Percentiles rank a stretch among this genome's conserved stretches.
These are phyloP conservation scores for Diloba caeruleocephala DNA, from an alignment of 2,888 invertebrate species.

Conservation along the genomic window DNA sequence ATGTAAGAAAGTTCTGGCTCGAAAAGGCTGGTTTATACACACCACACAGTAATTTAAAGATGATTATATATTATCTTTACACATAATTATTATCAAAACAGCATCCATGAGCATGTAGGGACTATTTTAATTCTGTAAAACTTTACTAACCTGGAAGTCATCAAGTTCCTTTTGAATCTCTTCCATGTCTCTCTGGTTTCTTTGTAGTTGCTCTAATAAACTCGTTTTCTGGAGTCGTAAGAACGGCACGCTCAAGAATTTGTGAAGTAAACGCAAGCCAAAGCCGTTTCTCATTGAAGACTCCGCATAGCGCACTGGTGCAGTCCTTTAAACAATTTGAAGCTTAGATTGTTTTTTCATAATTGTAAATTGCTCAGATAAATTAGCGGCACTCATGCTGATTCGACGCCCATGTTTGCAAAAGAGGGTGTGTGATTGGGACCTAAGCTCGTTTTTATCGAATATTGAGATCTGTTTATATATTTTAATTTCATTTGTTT, in stretches of 20 bases:
- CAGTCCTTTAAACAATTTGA: constrained; percentile 74
- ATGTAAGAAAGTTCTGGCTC: too few species aligned
- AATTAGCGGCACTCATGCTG: too few species aligned
- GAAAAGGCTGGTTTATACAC: too few species aligned
- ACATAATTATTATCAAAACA: too few species aligned
- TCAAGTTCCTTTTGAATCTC: constrained; percentile 93
- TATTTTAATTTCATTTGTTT: too few species aligned
- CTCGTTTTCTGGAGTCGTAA: constrained; percentile 96
- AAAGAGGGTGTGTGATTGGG: too few species aligned
- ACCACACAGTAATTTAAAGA: too few species aligned
- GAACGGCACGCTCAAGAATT: constrained; percentile 98
- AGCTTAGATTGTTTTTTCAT: not conserved
- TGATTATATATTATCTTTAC: too few species aligned
- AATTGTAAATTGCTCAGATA: too few species aligned
- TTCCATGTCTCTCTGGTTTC: constrained; percentile 94
- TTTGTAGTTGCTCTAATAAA: constrained; percentile 94
- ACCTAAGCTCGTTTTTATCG: too few species aligned
- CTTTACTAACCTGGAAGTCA: constrained; percentile 90
- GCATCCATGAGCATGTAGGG: not conserved
- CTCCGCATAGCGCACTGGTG: constrained; percentile 95
- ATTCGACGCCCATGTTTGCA: too few species aligned
- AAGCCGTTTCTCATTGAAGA: constrained; percentile 99
- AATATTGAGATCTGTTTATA: too few species aligned
- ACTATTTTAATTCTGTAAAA: constrained; percentile 73
- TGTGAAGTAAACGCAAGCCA: constrained; percentile 96